Conservation (phyloP, 2,888 invertebrate genomes). For the Margaritifera margaritifera region DNA sequence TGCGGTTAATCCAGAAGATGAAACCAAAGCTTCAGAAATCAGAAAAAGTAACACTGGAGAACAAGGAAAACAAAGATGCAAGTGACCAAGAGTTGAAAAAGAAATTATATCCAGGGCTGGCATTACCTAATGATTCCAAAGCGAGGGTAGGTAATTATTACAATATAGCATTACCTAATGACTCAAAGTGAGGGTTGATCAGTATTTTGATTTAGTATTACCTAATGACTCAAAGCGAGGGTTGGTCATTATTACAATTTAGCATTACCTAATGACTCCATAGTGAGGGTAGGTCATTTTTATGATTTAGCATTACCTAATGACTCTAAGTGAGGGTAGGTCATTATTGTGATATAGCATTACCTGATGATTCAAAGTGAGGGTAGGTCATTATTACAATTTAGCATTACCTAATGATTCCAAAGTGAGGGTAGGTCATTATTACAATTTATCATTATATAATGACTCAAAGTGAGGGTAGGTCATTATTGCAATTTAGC, state of each 20-base stretch:
- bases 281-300: background rate
- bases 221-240: too few species aligned
- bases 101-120: conserved; percentile 71
- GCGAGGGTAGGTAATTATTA: conserved; percentile 51
- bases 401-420: background rate
- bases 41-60: conserved; percentile 35
- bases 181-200: too few species aligned
- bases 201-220: too few species aligned
- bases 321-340: too few species aligned
- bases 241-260: too few species aligned
- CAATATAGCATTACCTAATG: background rate
- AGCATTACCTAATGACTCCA: background rate
- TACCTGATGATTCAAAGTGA: too few species aligned
- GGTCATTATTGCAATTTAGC: too few species aligned
- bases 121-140: conserved; percentile 74
- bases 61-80: conserved; percentile 31
- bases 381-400: background rate
- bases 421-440: background rate
- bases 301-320: too few species aligned
- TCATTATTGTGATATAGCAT: too few species aligned
- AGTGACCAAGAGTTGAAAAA: conserved; percentile 65
- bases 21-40: conserved; percentile 74
- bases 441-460: background rate
- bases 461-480: too few species aligned
- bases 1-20: conserved; percentile 97